Evolutionary conservation across 1,140 invertebrate species (phyloP), one percentile per base, ranked within the genome.

Genomic region (Procambarus virginalis): DNA sequence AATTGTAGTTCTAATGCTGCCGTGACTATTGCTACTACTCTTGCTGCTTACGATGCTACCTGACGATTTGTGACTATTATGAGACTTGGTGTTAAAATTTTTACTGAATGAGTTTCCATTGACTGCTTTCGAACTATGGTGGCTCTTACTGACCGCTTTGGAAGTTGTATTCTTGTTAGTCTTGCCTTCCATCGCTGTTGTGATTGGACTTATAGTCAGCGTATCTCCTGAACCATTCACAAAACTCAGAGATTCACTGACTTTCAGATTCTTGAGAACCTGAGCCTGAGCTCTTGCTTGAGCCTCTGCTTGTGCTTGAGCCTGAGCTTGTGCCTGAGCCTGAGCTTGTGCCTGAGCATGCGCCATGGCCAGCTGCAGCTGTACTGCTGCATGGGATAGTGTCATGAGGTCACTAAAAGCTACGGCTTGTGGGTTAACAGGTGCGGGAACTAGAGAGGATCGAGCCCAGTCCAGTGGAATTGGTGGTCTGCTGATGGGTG

Each of bases 291-390:
- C 86, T 79, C 83, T 58, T 46, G 86, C 91, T 17, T 91, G 91
- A 4, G 86, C 91, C 60, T 88, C 68, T 4, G 86, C 85, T 58
- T 90, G 83, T 0, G 89, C 90, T 48, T 91, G 90, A 0, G 91
- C 91, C 6, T 88, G 86, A 3, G 91, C 91, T 58, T 91, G 86
- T 17, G 91, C 91, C 64, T 91, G 91, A 2, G 87, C 92, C 68
- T 92, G 90, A 2, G 90, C 92, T 73, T 92, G 91, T 3, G 91
- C 91, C 81, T 91, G 90, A 5, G 92, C 92, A 75, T 92, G 92
- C 14, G 88, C 90, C 86, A 91, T 83, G 49, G 90, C 90, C 34
- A 92, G 77, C 75, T 92, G 92, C 60, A 92, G 84, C 79, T 91
- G 90, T 45, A 92, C 92, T 12, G 92, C 92, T 34, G 92, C 92